phyloP scores from a whole-genome alignment of 2,797 vertebrate genomes.

The Cetoscarus ocellatus region DNA sequence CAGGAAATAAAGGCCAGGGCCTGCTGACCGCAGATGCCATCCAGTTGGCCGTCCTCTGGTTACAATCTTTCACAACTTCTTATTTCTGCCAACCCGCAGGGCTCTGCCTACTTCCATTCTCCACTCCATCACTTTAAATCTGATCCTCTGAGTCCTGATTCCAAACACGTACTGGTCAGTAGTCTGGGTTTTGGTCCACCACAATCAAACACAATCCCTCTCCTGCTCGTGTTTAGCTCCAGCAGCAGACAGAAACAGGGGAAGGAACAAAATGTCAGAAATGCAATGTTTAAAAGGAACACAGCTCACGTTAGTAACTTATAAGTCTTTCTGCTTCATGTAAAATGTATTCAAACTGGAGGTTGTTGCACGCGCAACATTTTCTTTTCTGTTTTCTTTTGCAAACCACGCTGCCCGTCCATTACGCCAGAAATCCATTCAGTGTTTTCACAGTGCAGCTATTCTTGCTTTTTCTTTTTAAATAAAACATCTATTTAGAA shows the following conservation, averaged over 20 bases:
- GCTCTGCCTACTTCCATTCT: conserved; percentile 78
- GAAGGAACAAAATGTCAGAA: conserved; percentile 57
- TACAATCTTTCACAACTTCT: conserved; percentile 68
- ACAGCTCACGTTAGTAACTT: conserved; percentile 31
- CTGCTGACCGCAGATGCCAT: conserved; percentile 75
- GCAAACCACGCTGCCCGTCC: conserved; percentile 57
- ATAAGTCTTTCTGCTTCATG: conserved; percentile 53
- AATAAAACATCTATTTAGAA: conserved; percentile 47
- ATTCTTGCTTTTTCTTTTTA: conserved; percentile 38
- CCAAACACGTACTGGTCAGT: conserved; percentile 66
- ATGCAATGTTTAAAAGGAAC: conserved; percentile 51
- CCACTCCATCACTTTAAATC: conserved; percentile 75
- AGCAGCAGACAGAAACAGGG: conserved; percentile 49
- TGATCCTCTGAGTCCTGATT: conserved; percentile 70
- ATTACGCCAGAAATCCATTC: conserved; percentile 59
- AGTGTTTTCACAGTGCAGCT: conserved; percentile 52
- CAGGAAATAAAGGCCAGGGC: conserved; percentile 73
- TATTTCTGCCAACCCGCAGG: conserved; percentile 76
- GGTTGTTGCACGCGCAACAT: conserved; percentile 60
- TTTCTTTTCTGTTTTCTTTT: conserved; percentile 64
- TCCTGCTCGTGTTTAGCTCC: conserved; percentile 62
- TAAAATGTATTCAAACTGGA: conserved; percentile 49
- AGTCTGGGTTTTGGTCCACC: conserved; percentile 74
- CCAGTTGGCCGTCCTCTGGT: conserved; percentile 68
- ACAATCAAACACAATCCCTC: conserved; percentile 72